phyloP scores from a whole-genome alignment of 2,888 invertebrate species.

The Machimus rusticus region DNA sequence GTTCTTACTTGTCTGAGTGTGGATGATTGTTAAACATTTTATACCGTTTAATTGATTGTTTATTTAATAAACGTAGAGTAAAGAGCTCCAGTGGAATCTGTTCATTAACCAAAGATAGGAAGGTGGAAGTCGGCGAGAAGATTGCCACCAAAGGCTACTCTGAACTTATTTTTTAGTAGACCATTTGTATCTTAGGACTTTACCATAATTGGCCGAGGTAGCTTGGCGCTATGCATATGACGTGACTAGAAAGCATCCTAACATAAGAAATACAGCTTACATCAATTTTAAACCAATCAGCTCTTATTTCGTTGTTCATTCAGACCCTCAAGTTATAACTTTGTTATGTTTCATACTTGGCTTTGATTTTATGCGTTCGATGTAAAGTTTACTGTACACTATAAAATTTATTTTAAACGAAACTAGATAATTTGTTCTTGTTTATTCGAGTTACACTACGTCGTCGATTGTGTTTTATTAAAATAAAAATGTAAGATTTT shows the following conservation, averaged over 20 bases:
- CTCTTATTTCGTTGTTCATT: background rate
- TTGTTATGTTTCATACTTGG: background rate
- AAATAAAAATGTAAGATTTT: constrained; percentile 20
- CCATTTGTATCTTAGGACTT: constrained; percentile 2
- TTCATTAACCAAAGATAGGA: constrained; percentile 36
- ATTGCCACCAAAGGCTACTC: background rate
- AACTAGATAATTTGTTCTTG: constrained; percentile 1
- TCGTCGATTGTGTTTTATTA: constrained; percentile 33
- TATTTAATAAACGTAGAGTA: background rate
- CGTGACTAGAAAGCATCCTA: background rate
- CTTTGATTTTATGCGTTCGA: constrained; percentile 3
- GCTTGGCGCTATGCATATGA: background rate
- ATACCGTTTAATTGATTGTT: constrained; percentile 22
- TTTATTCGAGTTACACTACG: constrained; percentile 4
- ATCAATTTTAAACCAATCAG: background rate
- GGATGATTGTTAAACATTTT: constrained; percentile 29
- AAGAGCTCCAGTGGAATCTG: background rate
- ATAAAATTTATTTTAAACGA: background rate
- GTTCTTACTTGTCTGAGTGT: constrained; percentile 20
- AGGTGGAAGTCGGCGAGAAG: background rate
- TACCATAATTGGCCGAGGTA: background rate
- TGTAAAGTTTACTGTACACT: background rate
- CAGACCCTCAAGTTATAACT: background rate
- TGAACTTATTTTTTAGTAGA: constrained; percentile 17
- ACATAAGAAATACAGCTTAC: constrained; percentile 10